Evolutionary conservation across 2,888 invertebrate genomes (phyloP), one percentile per base, ranked within the genome.

Genomic region (Drosophila paramelanica): DNA sequence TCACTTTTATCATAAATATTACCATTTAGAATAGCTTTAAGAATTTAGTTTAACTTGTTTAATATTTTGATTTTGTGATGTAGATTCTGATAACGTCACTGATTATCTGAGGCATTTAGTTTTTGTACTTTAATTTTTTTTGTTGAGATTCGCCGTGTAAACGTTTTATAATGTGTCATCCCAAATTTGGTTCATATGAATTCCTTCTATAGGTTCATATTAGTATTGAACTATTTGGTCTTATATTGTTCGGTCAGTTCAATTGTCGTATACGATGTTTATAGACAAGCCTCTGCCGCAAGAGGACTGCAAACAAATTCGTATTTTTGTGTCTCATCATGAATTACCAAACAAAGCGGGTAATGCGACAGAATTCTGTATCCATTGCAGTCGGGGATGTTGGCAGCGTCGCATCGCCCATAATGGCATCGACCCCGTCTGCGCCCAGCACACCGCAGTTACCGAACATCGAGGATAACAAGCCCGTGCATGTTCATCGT

Each of bases 321-420:
- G 13, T 0, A 39, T 39, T 0, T 11, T 11, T 11, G 14, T 10
- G 36, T 14, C 2, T 8, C 7, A 67, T 38, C 38, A 90, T 90
- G 90, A 89, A 90, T 57, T 90, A 82, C 31, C 90, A 84, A 42
- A 57, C 73, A 2, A 90, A 90, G 67, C 88, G 90, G 0, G 65
- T 83, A 1, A 79, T 88, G 36, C 82, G 90, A 3, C 90, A 91
- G 51, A 91, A 85, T 10, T 90, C 91, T 0, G 75, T 82, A 17
- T 79, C 81, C 3, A 14, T 86, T 43, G 69, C 76, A 0, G 49
- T 79, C 17, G 61, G 42, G 31, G 81, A 81, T 39, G 27, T 77
- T 13, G 67, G 53, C 0, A 55, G 72, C 1, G 61, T 62, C 1
- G 50, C 64, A 5, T 69, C 84, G 1, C 81, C 88, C 0, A 61